phyloP scores from a whole-genome alignment of 2,888 invertebrate species.

The Celastrina argiolus region DNA sequence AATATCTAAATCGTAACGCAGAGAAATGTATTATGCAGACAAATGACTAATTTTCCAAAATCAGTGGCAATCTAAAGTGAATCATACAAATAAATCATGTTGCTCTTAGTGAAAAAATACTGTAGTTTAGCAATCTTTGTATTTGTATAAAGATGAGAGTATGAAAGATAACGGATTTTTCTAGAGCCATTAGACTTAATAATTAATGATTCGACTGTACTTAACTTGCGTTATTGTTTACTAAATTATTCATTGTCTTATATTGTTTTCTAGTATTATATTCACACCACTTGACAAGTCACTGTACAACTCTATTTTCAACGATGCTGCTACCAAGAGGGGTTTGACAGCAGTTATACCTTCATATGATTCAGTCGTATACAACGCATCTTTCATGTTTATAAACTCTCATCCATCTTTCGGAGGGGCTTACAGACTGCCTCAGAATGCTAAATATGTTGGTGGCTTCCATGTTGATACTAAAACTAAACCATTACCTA shows the following conservation, averaged over 20 bases:
- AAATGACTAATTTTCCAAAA: too few species aligned
- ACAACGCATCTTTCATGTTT: constrained; percentile 49
- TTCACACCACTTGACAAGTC: constrained; percentile 41
- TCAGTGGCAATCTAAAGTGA: too few species aligned
- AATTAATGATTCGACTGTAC: too few species aligned
- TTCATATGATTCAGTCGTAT: constrained; percentile 45
- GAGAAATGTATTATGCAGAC: neutral
- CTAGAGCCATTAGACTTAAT: too few species aligned
- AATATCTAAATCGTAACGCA: constrained; percentile 28
- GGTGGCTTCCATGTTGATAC: constrained; percentile 53
- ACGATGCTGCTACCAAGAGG: constrained; percentile 44
- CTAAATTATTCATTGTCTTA: neutral
- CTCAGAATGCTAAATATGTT: constrained; percentile 49
- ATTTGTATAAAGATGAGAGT: too few species aligned
- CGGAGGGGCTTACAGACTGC: constrained; percentile 41
- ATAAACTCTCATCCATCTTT: constrained; percentile 50
- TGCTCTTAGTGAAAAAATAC: too few species aligned
- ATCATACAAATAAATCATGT: too few species aligned
- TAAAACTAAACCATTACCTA: constrained; percentile 44
- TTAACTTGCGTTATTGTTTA: too few species aligned
- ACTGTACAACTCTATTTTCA: constrained; percentile 41
- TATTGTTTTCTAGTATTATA: constrained; percentile 41
- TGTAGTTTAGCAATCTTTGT: too few species aligned
- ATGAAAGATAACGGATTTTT: too few species aligned
- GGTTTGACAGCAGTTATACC: constrained; percentile 47